phyloP scores from a whole-genome alignment of 2,797 vertebrate genomes.

The Amblyopsis hoosieri region DNA sequence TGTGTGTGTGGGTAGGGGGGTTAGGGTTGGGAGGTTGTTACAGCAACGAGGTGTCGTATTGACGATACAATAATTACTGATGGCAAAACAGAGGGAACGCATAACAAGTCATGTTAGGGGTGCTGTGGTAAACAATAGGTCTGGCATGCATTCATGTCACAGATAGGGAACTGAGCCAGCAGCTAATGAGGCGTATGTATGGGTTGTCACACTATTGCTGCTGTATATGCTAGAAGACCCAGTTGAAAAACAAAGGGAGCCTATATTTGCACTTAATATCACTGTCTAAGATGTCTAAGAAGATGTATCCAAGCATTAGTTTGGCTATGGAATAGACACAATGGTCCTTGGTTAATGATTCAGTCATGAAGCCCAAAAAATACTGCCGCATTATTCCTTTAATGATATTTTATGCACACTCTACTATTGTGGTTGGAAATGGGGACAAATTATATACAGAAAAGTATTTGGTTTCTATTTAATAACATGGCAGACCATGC shows the following conservation, averaged over 20 bases:
- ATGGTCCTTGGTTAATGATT: background rate
- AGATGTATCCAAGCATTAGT: background rate
- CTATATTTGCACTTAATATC: constrained; percentile 20
- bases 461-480: no score
- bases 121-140: background rate
- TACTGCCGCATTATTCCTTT: background rate
- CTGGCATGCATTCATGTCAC: background rate
- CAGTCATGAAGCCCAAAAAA: background rate
- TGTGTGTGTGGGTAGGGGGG: background rate
- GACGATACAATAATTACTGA: background rate
- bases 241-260: constrained; percentile 41
- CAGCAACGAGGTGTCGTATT: background rate
- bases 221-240: constrained; percentile 32
- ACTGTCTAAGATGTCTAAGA: constrained; percentile 1
- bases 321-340: constrained; percentile 20
- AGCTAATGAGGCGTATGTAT: constrained; percentile 51
- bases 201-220: constrained; percentile 29
- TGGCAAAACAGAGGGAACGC: background rate
- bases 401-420: background rate
- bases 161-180: background rate
- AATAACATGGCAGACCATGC: no score
- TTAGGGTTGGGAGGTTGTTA: background rate
- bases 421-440: background rate
- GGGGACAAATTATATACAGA: no score
- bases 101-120: background rate